Base-by-base conservation (phyloP, 2,113 vertebrate species). In the Chaetodon auriga region DNA sequence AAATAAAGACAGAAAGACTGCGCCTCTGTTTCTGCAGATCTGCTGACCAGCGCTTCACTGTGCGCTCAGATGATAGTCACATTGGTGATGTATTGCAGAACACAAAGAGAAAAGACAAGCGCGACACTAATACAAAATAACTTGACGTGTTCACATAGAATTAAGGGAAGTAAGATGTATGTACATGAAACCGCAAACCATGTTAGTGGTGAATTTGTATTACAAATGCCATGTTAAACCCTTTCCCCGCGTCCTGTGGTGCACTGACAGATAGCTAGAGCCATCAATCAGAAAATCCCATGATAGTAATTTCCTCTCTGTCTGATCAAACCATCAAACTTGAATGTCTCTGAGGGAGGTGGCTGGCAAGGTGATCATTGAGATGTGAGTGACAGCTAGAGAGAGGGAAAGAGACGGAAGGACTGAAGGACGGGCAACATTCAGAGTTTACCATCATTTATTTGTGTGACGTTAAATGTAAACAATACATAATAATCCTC, bases 311-410 rank as follows among this genome's bases (percentile, higher is more conserved):
- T 90, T 88, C 76, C 90, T 90, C 58, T 86, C 84, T 78, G 85
- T 89, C 87, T 91, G 89, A 92, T 90, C 86, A 82, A 85, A 88
- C 86, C 87, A 76, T 91, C 90, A 90, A 72, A 89, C 74, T 62
- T 69, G 68, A 90, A 85, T 60, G 86, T 90, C 91, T 89, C 90
- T 41, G 41, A 87, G 91, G 90, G 90, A 92, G 85, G 73, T 84
- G 85, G 64, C 57, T 78, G 72, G 85, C 78, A 87, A 91, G 88
- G 92, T 90, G 78, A 89, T 90, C 54, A 65, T 78, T 65, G 82
- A n/a, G 76, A 78, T 69, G 49, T 77, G 87, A 89, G 41, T 23
- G 84, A 87, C 70, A 76, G 64, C 7, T 13, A 68, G 78, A 76
- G 62, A 49, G 68, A 71, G 62, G 23, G 41, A 35, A 2, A 11